Base-by-base conservation (phyloP, 2,797 vertebrate genomes). In the Muscicapa comitata region DNA sequence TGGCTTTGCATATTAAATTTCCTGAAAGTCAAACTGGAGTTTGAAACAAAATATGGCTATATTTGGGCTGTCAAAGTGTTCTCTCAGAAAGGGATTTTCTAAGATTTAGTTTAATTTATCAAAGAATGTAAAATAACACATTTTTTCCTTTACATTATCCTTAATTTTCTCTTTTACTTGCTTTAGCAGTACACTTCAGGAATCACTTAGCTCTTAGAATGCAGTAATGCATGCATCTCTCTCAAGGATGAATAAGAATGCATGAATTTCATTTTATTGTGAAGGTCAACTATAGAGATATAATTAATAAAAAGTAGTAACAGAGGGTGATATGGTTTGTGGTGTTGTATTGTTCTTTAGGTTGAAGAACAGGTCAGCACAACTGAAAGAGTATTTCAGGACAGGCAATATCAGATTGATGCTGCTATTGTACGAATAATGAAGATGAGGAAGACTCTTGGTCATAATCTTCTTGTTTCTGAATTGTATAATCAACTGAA, bases 391-490 rank as follows among this genome's bases (percentile, higher is more conserved):
- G 99, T 99, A 59, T 99, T 99, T 97, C 99, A 99, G 92, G 99
- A 99, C 87, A 95, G 99, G 66, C 99, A 99, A 51, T 99, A 99
- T 90, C 99, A 99, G 97, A 99, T 99, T 13, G 99, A 99, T 57
- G 99, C 99, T 66, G 99, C 99, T 71, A 99, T 99, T 25, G 99
- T 99, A 28, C 98, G 99, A 79, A 99, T 99, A 96, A 99, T 99
- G 99, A 99, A 99, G 97, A 99, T 99, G 99, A 98, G 99, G 67
- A 99, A 99, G 96, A 99, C 98, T 7, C 98, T 99, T 20, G 98
- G 99, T 71, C 99, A 99, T 94, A 99, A 99, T 79, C 98, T 99
- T 23, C 98, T 99, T n/a, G 99, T 99, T 61, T 99, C 99, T 11
- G 99, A 99, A 92, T 96, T 99, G 84, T 99, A 99, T 96, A 99